Evolutionary conservation across 1,140 invertebrate genomes (phyloP), one percentile per base, ranked within the genome.

Genomic region (Tetraneura akinire): DNA sequence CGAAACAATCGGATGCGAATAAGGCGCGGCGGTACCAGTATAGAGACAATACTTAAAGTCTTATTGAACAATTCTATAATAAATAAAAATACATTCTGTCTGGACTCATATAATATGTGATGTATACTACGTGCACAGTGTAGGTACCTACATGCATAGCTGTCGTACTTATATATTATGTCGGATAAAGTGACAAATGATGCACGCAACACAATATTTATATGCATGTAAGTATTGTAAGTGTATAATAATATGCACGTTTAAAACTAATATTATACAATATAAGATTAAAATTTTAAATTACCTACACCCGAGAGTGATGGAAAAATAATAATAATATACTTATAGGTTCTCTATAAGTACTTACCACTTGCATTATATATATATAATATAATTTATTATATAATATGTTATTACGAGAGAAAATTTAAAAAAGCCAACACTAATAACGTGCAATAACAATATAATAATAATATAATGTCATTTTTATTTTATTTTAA

Each of bases 221-320:
- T n/a, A n/a, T n/a, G n/a, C n/a, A n/a, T n/a, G n/a, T n/a, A n/a
- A n/a, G n/a, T n/a, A n/a, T n/a, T n/a, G n/a, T n/a, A n/a, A n/a
- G n/a, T n/a, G n/a, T n/a, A n/a, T n/a, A n/a, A n/a, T n/a, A n/a
- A n/a, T n/a, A n/a, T n/a, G n/a, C n/a, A n/a, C n/a, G n/a, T n/a
- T n/a, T n/a, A n/a, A n/a, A n/a, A n/a, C n/a, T n/a, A n/a, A n/a
- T n/a, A n/a, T n/a, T n/a, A n/a, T n/a, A n/a, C n/a, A n/a, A n/a
- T n/a, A n/a, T n/a, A n/a, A 73, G 21, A 55, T 74, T 74, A 53
- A 51, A 57, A 74, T 74, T 74, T 74, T 37, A 74, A 74, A 74
- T 26, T 55, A 74, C 29, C n/a, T 8, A n/a, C 37, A 37, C 18
- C 9, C 29, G 37, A 4, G 14, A 18, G 9, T 42, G 42, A 42